These are phyloP conservation scores for Peromyscus melanophrys DNA, from an alignment of 2,797 vertebrate species.

Conservation along the genomic window DNA sequence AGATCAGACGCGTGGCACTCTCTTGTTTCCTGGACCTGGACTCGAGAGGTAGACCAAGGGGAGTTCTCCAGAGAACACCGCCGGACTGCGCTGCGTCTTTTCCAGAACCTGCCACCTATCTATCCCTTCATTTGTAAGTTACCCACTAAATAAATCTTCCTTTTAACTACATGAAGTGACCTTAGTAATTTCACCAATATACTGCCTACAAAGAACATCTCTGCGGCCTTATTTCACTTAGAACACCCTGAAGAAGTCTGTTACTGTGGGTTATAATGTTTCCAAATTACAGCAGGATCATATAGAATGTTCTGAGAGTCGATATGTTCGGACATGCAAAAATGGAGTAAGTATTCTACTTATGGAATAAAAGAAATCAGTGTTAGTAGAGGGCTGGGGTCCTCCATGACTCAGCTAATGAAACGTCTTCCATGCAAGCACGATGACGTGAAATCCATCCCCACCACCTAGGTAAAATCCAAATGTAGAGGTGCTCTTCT, in stretches of 20 bases:
- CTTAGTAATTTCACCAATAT: no score
- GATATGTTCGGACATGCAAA: conserved; percentile 7
- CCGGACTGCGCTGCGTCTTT: no score
- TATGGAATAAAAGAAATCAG: conserved; percentile 27
- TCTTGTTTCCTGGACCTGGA: no score
- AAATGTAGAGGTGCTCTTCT: neutral
- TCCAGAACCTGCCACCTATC: no score
- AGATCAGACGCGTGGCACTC: no score
- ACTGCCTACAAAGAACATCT: conserved; percentile 17
- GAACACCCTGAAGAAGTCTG: conserved; percentile 51
- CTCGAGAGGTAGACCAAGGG: no score
- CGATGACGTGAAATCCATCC: neutral
- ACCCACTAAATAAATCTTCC: no score
- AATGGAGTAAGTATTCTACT: neutral
- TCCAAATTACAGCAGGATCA: conserved; percentile 36
- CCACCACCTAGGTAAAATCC: neutral
- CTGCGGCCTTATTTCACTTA: conserved; percentile 17
- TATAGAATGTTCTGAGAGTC: conserved; percentile 27
- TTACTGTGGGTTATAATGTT: neutral
- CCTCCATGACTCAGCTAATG: neutral
- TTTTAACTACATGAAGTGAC: no score
- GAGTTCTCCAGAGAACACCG: no score
- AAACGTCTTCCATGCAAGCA: neutral
- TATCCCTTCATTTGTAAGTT: no score
- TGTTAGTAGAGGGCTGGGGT: neutral